Conservation (phyloP, 2,888 invertebrate species). For the Altica lythri region DNA sequence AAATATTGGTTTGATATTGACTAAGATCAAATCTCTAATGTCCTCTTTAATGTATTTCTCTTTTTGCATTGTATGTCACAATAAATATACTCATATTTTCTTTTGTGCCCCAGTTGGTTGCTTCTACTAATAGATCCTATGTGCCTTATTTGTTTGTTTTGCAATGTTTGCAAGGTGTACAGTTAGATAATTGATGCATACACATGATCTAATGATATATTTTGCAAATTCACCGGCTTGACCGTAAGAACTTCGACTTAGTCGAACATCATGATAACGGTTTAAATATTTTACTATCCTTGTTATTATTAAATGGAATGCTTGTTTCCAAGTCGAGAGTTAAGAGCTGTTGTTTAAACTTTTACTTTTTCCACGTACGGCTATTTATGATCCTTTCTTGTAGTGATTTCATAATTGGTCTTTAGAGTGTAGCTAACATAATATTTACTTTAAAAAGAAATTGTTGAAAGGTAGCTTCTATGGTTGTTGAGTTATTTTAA, state of each 20-base stretch:
- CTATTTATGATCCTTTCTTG: background rate
- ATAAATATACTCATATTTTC: too few relatives aligned
- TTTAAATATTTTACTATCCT: slow-evolving; percentile 16
- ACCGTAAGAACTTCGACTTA: slow-evolving; percentile 2
- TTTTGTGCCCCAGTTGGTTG: slow-evolving; percentile 10
- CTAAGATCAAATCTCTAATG: too few relatives aligned
- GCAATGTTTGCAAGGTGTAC: slow-evolving; percentile 19
- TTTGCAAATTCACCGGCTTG: slow-evolving; percentile 16
- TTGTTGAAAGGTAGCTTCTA: too few relatives aligned
- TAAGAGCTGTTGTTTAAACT: background rate
- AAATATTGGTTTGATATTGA: too few relatives aligned
- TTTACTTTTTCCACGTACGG: background rate
- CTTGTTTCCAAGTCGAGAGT: too few relatives aligned
- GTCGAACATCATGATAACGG: slow-evolving; percentile 21
- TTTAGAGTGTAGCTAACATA: too few relatives aligned
- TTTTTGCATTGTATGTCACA: too few relatives aligned
- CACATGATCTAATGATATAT: slow-evolving; percentile 34
- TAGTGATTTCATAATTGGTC: background rate
- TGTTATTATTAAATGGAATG: slow-evolving; percentile 4
- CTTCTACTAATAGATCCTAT: background rate
- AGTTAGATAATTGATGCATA: slow-evolving; percentile 29
- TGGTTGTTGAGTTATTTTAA: too few relatives aligned
- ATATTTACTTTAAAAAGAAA: too few relatives aligned
- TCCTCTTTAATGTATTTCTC: too few relatives aligned
- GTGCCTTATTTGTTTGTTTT: slow-evolving; percentile 14